Base-by-base conservation (phyloP, 2,888 invertebrate genomes). In the Noctua pronuba region DNA sequence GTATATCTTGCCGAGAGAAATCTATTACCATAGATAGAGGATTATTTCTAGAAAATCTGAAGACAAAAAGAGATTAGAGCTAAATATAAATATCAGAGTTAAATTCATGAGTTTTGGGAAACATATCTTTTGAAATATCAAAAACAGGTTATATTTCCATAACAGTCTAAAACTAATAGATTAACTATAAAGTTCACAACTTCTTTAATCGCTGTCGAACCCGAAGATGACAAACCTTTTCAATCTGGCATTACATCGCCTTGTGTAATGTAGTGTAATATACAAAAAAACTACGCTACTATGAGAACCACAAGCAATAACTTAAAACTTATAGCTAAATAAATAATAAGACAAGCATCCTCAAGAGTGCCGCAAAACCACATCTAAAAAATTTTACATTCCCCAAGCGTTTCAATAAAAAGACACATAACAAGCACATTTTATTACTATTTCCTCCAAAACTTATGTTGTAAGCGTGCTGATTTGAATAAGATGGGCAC, bases 401-500 rank as follows among this genome's bases (percentile, higher is more conserved):
- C 70, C 10, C 46, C 49, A 49, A 62, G 52, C 18, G 67, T 70
- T 73, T 83, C 35, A 67, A 70, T 76, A 81, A 85, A 81, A 82
- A 82, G 75, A 72, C 73, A 65, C 77, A 77, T 82, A 80, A 60
- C 79, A 83, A 77, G 79, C 67, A 70, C 67, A 82, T 87, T 84
- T 87, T 86, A 85, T 87, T 81, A 83, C 70, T 83, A 77, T 87
- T 86, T 90, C 80, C 86, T 75, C 76, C 73, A 70, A 82, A 88
- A 88, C 81, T 88, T 89, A 89, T 88, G 87, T 84, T 80, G 70
- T 73, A 84, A 80, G 77, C 75, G 83, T 80, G 82, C 75, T 83
- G 80, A 88, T 90, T 89, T 83, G 84, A 86, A 88, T 85, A 86
- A 82, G 72, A 78, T 80, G 84, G 91, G 90, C 91, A 83, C 58